Conservation (phyloP, 1,140 invertebrate genomes). For the Drosophila sp. region DNA sequence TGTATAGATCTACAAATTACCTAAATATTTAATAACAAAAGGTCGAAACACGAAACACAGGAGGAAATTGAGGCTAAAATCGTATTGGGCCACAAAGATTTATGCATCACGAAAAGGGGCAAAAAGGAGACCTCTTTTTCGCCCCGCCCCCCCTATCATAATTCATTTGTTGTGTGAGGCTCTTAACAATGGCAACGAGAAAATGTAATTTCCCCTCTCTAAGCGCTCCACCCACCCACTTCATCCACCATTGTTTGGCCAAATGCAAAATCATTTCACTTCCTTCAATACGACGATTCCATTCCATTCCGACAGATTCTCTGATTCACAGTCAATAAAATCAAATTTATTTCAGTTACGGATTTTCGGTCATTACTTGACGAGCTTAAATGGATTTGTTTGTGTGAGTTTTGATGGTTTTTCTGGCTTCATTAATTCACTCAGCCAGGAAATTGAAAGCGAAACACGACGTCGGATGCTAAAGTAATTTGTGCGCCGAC, state of each 20-base stretch:
- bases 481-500: constrained; percentile 1
- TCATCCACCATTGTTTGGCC: constrained; percentile 50
- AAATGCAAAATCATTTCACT: constrained; percentile 48
- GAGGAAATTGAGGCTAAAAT: constrained; percentile 18
- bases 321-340: constrained; percentile 76
- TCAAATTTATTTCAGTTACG: constrained; percentile 75
- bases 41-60: constrained; percentile 34
- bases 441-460: constrained; percentile 72
- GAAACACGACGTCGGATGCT: constrained; percentile 14
- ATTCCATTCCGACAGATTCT: background rate
- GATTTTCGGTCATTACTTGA: constrained; percentile 71
- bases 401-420: constrained; percentile 49
- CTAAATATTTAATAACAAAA: constrained; percentile 75
- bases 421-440: constrained; percentile 45
- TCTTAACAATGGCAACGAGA: constrained; percentile 36
- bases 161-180: constrained; percentile 51
- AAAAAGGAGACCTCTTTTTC: constrained; percentile 38
- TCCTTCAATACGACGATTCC: background rate
- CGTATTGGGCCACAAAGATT: constrained; percentile 51
- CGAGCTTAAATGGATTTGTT: constrained; percentile 53
- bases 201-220: constrained; percentile 64
- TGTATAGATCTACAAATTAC: constrained; percentile 77
- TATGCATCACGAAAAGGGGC: constrained; percentile 49
- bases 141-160: constrained; percentile 55
- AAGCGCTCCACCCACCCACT: background rate